Base-by-base conservation (phyloP, 1,140 invertebrate species). In the Colletes latitarsis region DNA sequence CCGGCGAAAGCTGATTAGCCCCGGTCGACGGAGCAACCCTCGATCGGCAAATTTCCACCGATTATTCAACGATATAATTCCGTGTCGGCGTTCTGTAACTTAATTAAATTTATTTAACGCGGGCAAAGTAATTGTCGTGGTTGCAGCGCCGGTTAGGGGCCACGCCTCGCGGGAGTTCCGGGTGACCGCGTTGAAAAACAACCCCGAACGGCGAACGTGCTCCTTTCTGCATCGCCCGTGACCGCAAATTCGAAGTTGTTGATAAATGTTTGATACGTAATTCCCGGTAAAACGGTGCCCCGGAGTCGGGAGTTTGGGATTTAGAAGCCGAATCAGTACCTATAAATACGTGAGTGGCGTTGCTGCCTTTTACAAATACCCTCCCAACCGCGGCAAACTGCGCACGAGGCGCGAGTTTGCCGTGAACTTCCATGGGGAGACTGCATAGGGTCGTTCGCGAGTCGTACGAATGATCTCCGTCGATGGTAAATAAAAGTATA, bases 241-340 rank as follows among this genome's bases (percentile, higher is more conserved):
- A 10, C 49, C 49, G 17, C 64, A 14, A 67, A 21, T 52, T 67
- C 4, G 15, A n/a, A 55, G 21, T 41, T 41, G 49, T 70, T 39
- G 68, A 41, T 70, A 39, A 70, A 70, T 70, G 68, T 70, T 70
- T 70, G 30, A 70, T 57, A 57, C 10, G 68, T 41, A 57, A 57
- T 70, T 41, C 17, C 43, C 19, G 19, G 8, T 1, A n/a, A 14
- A 43, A n/a, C 8, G 43, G 19, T 1, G n/a, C 1, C 43, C 43
- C 30, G 4, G 12, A 57, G 30, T 0, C 67, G 30, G 15, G 14
- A 15, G 4, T 41, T 4, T 5, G 17, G 52, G 52, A 70, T 55
- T 57, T 57, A 12, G 39, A 1, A n/a, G 14, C 57, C 52, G 68
- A 57, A 53, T 39, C 52, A 14, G 52, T 4, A 39, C 21, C 52